These are phyloP conservation scores for Mercenaria mercenaria DNA, from an alignment of 1,140 invertebrate genomes.

Conservation along the genomic window DNA sequence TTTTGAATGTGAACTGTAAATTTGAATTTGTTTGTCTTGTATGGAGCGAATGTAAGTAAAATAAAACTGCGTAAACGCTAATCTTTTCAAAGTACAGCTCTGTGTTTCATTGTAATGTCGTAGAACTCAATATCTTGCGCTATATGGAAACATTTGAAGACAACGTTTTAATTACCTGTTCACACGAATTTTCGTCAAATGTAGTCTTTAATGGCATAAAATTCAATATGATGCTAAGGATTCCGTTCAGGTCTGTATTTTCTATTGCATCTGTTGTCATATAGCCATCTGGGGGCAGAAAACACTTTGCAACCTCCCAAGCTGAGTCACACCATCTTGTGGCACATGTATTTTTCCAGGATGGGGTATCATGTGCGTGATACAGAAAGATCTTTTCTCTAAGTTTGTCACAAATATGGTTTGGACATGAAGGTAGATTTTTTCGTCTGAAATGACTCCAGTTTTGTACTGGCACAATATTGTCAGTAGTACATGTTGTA, in stretches of 20 bases:
- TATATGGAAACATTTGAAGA: too few relatives aligned
- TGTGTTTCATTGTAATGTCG: too few relatives aligned
- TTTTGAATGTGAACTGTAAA: too few relatives aligned
- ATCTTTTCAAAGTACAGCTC: too few relatives aligned
- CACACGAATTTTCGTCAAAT: background rate
- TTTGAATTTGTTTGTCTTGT: too few relatives aligned
- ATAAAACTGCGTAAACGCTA: too few relatives aligned
- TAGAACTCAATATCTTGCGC: too few relatives aligned
- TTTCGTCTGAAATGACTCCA: too few relatives aligned
- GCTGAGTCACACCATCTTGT: background rate
- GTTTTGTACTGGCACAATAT: too few relatives aligned
- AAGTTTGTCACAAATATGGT: background rate
- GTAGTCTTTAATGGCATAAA: background rate
- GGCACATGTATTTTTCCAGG: constrained; percentile 17
- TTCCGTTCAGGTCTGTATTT: constrained; percentile 4
- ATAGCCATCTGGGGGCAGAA: constrained; percentile 8
- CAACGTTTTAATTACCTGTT: background rate
- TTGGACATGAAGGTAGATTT: too few relatives aligned
- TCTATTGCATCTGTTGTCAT: too few relatives aligned
- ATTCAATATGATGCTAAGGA: constrained; percentile 15
- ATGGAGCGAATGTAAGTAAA: too few relatives aligned
- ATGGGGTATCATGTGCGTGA: background rate
- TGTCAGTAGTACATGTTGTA: background rate
- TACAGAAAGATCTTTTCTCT: background rate
- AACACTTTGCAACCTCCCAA: constrained; percentile 14